Base-by-base conservation (phyloP, 2,113 vertebrate species). In the Ptilorrhoa leucosticta region DNA sequence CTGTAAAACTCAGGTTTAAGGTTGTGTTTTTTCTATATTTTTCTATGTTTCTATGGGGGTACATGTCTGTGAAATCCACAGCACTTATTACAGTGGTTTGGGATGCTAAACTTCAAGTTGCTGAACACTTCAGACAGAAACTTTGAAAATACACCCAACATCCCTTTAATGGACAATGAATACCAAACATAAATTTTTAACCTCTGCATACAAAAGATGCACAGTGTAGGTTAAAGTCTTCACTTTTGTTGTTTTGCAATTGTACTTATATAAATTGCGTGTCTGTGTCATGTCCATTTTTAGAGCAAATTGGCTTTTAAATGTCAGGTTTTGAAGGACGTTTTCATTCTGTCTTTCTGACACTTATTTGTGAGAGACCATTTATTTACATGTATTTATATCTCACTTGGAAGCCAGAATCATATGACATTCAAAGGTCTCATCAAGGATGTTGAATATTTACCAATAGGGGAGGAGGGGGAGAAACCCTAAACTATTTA, bases 401-500 rank as follows among this genome's bases (percentile, higher is more conserved):
- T 40, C 63, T 88, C 13, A 37, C 22, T 76, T 80, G 26, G 31
- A 80, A 76, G n/a, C 4, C 20, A 48, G 37, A 93, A 47, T 83
- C 4, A 15, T 30, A 16, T 80, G 42, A 33, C 16, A 37, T 47
- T 65, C 33, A 61, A 68, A 47, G 28, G 33, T 92, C 39, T 45
- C 44, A 44, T 57, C 8, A 50, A 60, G 56, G 22, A 44, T 53
- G 63, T 91, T 71, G 39, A 48, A 19, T 82, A 15, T 63, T 63
- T 83, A 12, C 17, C 2, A 7, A 4, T 57, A 19, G 8, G n/a
- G 7, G 13, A 23, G 5, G 5, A 22, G 8, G 2, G 1, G 4
- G 18, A 11, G 28, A 33, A 10, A 0, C 2, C 5, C 7, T 13
- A 4, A 45, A 28, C 11, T 51, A 6, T 54, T 73, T 11, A 56